Evolutionary conservation across 2,113 vertebrate genomes (phyloP).

Genomic region (Oreochromis spilurus): DNA sequence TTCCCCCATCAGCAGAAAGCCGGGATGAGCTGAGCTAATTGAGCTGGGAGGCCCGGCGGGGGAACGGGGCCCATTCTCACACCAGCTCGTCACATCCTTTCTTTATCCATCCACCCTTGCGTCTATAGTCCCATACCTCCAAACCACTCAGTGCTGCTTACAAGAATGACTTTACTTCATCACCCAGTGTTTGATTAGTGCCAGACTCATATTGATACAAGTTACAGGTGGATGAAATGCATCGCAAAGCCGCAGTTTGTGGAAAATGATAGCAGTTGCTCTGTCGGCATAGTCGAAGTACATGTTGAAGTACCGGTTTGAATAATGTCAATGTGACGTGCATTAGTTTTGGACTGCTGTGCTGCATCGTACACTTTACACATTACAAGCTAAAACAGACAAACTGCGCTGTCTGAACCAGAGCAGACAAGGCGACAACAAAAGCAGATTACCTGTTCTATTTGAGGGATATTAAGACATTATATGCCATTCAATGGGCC

Average conservation of each 20-base stretch:
- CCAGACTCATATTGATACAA: background rate
- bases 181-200: background rate
- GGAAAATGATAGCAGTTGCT: background rate
- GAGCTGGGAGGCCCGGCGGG: constrained; percentile 66
- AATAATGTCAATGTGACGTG: background rate
- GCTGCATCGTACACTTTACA: background rate
- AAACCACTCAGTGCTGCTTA: constrained; percentile 30
- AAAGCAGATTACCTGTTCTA: constrained; percentile 64
- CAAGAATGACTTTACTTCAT: background rate
- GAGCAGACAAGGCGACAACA: constrained; percentile 43
- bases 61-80: constrained; percentile 47
- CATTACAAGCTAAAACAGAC: constrained; percentile 29
- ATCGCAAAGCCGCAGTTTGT: background rate
- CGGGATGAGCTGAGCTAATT: constrained; percentile 71
- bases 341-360: background rate
- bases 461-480: constrained; percentile 66
- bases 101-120: constrained; percentile 37
- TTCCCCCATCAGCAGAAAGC: constrained; percentile 71
- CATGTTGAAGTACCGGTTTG: background rate
- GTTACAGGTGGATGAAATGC: background rate
- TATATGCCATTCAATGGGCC: constrained; percentile 50
- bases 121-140: constrained; percentile 40
- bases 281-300: background rate
- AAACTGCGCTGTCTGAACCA: constrained; percentile 9
- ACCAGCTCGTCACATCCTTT: constrained; percentile 64